Conservation (phyloP, 2,113 vertebrate species). For the Mus musculus region GRCm39 chr6:32189501-32190000, state of each 20-base stretch:
- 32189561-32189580: background rate
- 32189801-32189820: background rate
- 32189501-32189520: slow-evolving; percentile 56
- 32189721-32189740: background rate
- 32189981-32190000: background rate
- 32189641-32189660: background rate
- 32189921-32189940: background rate
- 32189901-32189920: no score
- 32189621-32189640: background rate
- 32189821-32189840: background rate
- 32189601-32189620: background rate
- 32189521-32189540: slow-evolving; percentile 58
- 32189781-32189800: background rate
- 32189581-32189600: background rate
- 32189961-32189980: background rate
- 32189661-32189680: background rate
- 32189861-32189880: background rate
- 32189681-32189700: background rate
- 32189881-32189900: background rate
- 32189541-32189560: slow-evolving; percentile 63
- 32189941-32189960: no score
- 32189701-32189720: background rate
- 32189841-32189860: background rate
- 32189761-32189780: background rate
- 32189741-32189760: background rate